Percentiles rank a stretch among this genome's conserved stretches.
Conservation (phyloP, 1,140 invertebrate species). For the Grapholita molesta region DNA sequence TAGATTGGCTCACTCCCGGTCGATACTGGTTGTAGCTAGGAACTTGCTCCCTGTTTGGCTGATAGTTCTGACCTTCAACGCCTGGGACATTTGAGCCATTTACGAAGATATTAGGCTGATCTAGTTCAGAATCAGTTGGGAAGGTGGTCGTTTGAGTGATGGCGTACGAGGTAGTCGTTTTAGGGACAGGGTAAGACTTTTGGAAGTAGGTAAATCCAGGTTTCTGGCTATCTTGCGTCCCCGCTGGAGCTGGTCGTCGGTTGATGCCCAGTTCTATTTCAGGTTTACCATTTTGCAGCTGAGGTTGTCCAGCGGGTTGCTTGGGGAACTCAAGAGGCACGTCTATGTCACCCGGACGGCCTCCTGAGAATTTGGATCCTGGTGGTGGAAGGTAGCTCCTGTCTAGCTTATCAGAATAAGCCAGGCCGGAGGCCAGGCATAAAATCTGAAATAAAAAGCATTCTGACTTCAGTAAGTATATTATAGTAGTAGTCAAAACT, state of each 20-base stretch:
- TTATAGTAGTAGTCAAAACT: too few species aligned
- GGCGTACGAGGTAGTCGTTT: constrained; percentile 34
- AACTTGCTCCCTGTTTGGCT: background rate
- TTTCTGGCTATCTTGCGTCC: background rate
- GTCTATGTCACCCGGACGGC: constrained; percentile 31
- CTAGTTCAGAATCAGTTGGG: constrained; percentile 18
- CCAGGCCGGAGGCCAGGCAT: constrained; percentile 30
- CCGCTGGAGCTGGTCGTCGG: background rate
- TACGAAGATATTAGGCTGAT: background rate
- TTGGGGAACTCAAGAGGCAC: constrained; percentile 44
- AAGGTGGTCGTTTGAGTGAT: constrained; percentile 37
- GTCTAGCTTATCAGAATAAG: constrained; percentile 44
- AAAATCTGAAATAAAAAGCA: constrained; percentile 36
- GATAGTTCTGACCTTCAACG: background rate
- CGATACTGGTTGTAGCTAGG: background rate
- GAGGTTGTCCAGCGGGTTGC: constrained; percentile 20
- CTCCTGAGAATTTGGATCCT: constrained; percentile 41
- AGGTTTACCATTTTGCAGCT: background rate
- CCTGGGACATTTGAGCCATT: background rate
- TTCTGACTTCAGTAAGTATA: background rate
- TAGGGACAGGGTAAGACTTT: constrained; percentile 21
- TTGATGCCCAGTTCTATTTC: constrained; percentile 21
- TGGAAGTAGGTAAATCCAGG: constrained; percentile 12
- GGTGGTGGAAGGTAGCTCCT: constrained; percentile 53
- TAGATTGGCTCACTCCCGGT: background rate